Conservation (phyloP, 2,797 vertebrate genomes). For the Platalea minor region DNA sequence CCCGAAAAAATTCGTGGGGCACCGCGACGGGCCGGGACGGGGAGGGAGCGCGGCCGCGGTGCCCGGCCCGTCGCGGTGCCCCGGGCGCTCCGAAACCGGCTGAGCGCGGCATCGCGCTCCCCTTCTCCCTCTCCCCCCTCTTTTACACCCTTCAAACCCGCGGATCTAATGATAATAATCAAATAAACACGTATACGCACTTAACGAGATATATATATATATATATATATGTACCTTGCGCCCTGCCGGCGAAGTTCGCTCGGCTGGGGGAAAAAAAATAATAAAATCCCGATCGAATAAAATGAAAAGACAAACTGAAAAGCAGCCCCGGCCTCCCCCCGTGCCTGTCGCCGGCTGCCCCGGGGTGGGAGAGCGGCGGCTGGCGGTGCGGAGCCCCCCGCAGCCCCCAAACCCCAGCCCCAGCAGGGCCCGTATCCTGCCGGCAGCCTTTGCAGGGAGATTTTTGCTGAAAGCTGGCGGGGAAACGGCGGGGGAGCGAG, state of each 20-base stretch:
- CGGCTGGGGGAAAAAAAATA: rapidly evolving
- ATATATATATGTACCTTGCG: background rate
- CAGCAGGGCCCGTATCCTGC: background rate
- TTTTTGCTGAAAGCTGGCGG: background rate
- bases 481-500: background rate
- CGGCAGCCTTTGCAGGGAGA: background rate
- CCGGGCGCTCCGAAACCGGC: background rate
- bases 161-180: background rate
- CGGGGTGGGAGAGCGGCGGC: background rate
- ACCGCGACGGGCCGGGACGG: background rate
- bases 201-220: rapidly evolving
- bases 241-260: background rate
- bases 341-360: background rate
- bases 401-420: background rate
- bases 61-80: background rate
- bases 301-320: background rate
- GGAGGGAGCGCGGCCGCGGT: background rate
- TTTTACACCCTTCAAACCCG: background rate
- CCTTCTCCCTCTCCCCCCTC: background rate
- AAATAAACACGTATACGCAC: background rate
- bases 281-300: background rate
- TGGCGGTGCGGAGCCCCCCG: background rate
- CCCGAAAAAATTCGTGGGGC: background rate
- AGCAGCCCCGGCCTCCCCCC: background rate
- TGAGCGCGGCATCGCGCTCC: background rate